phyloP scores from a whole-genome alignment of 2,888 invertebrate species.

The Ametastegia equiseti region DNA sequence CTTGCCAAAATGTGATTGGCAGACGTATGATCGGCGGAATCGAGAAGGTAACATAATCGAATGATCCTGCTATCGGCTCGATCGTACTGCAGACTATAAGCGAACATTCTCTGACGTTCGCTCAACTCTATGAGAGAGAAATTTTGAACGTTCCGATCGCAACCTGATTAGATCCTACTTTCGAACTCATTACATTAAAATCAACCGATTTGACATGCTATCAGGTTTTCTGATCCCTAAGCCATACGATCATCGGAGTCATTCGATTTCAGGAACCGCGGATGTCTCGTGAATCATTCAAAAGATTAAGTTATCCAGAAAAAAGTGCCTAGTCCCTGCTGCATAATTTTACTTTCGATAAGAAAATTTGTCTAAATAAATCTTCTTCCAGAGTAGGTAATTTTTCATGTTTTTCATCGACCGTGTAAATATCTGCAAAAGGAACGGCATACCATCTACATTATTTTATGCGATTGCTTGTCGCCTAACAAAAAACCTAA shows the following conservation, averaged over 20 bases:
- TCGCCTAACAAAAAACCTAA: not conserved
- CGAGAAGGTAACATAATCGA: not conserved
- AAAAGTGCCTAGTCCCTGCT: too few relatives aligned
- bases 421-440: not conserved
- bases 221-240: not conserved
- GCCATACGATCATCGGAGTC: not conserved
- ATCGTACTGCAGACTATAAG: not conserved
- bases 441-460: not conserved
- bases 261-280: not conserved
- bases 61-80: not conserved
- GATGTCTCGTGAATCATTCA: too few relatives aligned
- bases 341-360: too few relatives aligned
- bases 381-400: not conserved
- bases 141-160: not conserved
- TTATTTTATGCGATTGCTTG: not conserved
- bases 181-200: not conserved
- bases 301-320: too few relatives aligned
- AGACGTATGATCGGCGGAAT: not conserved
- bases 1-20: conserved; percentile 31
- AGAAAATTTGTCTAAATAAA: not conserved
- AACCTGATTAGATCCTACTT: not conserved
- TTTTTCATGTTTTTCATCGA: not conserved
- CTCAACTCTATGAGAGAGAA: not conserved
- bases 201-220: not conserved
- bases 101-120: not conserved